Percentiles rank a stretch among this genome's conserved stretches.
phyloP scores from a whole-genome alignment of 2,113 vertebrate genomes.

The Chrysemys picta region DNA sequence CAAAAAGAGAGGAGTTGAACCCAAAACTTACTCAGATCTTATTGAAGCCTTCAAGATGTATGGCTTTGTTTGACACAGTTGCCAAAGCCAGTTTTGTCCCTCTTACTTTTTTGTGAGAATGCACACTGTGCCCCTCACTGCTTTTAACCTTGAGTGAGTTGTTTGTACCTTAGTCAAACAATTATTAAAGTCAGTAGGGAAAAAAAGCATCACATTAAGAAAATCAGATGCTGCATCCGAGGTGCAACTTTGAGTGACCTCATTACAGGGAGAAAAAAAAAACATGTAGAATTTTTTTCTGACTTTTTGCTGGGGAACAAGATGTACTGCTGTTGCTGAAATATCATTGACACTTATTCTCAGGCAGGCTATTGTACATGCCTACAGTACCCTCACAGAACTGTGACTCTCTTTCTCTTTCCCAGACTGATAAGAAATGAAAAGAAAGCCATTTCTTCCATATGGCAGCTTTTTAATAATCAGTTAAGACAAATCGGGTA shows the following conservation, averaged over 20 bases:
- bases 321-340: background rate
- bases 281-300: background rate
- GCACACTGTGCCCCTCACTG: background rate
- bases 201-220: background rate
- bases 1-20: background rate
- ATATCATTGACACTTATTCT: background rate
- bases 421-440: background rate
- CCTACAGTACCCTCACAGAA: background rate
- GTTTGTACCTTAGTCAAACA: background rate
- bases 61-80: background rate
- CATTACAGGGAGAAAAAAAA: background rate
- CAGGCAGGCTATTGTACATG: conserved; percentile 4
- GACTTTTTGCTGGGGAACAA: background rate
- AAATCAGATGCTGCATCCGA: background rate
- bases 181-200: background rate
- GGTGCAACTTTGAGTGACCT: background rate
- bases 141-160: background rate
- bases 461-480: conserved; percentile 61
- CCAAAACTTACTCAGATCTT: background rate
- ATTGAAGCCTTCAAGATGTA: background rate
- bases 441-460: conserved; percentile 40
- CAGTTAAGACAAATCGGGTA: conserved; percentile 29
- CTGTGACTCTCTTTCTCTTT: background rate
- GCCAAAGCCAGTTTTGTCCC: background rate
- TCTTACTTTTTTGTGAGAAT: background rate